These are phyloP conservation scores for Xylocampa areola DNA, from an alignment of 2,888 invertebrate genomes.

Conservation along the genomic window DNA sequence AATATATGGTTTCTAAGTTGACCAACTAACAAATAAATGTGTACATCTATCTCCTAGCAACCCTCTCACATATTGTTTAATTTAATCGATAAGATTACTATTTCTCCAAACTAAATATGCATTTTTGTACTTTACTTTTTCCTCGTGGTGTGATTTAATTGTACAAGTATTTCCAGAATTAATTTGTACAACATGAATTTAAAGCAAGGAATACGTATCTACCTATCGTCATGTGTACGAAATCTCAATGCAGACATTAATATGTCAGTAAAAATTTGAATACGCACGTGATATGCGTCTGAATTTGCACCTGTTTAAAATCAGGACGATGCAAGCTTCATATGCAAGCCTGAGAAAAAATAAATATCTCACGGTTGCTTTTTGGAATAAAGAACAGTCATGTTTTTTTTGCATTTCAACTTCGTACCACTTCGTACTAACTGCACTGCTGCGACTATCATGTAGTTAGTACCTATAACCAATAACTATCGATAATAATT, in stretches of 20 bases:
- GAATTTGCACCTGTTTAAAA: constrained; percentile 30
- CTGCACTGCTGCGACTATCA: constrained; percentile 4
- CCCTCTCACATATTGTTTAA: constrained; percentile 29
- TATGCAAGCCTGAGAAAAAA: constrained; percentile 37
- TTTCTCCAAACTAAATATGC: background rate
- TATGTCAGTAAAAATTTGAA: constrained; percentile 18
- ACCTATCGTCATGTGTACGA: constrained; percentile 31
- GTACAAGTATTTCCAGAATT: constrained; percentile 23
- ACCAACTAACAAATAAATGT: background rate
- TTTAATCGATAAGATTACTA: constrained; percentile 45
- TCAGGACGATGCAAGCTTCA: constrained; percentile 31
- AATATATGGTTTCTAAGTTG: too few relatives aligned
- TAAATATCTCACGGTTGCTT: constrained; percentile 13
- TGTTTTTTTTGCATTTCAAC: constrained; percentile 29
- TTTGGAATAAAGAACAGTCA: constrained; percentile 41
- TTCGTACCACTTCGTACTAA: constrained; percentile 30
- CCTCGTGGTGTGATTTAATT: constrained; percentile 3
- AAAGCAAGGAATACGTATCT: constrained; percentile 32
- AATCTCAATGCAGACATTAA: constrained; percentile 17
- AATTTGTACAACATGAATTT: constrained; percentile 28
- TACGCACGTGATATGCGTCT: constrained; percentile 40
- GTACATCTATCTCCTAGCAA: constrained; percentile 44
- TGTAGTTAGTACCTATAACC: constrained; percentile 18
- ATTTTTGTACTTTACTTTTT: too few relatives aligned
- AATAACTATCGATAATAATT: constrained; percentile 12